A percentile compares a stretch with the other conserved stretches of the same genome.
Conservation (phyloP, 2,888 invertebrate genomes). For the Fissipunctia ypsillon region DNA sequence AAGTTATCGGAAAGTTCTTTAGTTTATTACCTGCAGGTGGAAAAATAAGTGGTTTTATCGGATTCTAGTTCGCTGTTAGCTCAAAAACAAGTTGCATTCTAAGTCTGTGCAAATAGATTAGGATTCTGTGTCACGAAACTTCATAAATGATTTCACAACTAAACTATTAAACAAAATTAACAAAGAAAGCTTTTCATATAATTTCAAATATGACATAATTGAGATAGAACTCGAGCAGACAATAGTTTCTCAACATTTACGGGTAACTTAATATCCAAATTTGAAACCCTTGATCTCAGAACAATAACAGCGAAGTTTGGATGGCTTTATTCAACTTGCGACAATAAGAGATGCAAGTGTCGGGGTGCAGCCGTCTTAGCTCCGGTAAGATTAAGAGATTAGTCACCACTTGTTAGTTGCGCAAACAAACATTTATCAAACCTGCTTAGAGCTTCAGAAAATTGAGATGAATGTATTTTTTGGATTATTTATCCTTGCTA, state of each 20-base stretch:
- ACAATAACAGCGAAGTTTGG: slow-evolving; percentile 63
- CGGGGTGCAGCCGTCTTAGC: slow-evolving; percentile 53
- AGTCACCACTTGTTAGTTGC: slow-evolving; percentile 59
- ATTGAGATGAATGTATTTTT: slow-evolving; percentile 34
- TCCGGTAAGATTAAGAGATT: slow-evolving; percentile 62
- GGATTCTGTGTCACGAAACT: background rate
- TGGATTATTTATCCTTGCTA: slow-evolving; percentile 16
- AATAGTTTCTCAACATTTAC: slow-evolving; percentile 45
- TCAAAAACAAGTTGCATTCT: slow-evolving; percentile 3
- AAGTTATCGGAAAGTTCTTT: slow-evolving; percentile 16
- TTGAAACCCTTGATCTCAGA: slow-evolving; percentile 60
- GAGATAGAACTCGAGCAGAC: slow-evolving; percentile 18
- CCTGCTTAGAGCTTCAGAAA: slow-evolving; percentile 37
- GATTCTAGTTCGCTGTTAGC: background rate
- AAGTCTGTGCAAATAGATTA: slow-evolving; percentile 1
- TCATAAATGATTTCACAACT: background rate
- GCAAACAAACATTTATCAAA: slow-evolving; percentile 63
- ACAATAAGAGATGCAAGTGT: slow-evolving; percentile 66
- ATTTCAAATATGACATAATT: slow-evolving; percentile 22
- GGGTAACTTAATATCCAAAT: slow-evolving; percentile 55
- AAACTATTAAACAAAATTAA: background rate
- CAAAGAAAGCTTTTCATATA: slow-evolving; percentile 5
- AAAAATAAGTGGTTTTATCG: slow-evolving; percentile 8
- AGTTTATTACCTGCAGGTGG: slow-evolving; percentile 19
- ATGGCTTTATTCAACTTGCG: slow-evolving; percentile 58